Conservation (phyloP, 2,797 vertebrate genomes). For the Girardinus metallicus region DNA sequence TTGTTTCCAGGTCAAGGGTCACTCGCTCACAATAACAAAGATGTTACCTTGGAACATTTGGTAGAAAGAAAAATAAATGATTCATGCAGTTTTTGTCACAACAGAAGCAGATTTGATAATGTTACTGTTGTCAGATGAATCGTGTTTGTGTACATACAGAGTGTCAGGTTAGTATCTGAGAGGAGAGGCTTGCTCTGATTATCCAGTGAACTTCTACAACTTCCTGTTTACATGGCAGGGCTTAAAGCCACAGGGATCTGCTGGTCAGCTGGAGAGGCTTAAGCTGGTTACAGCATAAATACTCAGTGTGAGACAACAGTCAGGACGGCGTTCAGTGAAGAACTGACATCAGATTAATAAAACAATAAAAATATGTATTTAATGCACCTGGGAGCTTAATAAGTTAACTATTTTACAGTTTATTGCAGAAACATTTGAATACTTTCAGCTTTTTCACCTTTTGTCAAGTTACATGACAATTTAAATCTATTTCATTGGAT, state of each 20-base stretch:
- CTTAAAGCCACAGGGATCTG: constrained; percentile 46
- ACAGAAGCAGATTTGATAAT: constrained; percentile 5
- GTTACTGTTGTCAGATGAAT: constrained; percentile 13
- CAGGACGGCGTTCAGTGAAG: neutral
- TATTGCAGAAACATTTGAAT: neutral
- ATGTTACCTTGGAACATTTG: constrained; percentile 26
- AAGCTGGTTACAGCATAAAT: constrained; percentile 25
- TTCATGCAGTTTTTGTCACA: constrained; percentile 9
- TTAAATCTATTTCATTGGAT: neutral
- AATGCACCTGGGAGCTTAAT: neutral
- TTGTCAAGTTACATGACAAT: neutral
- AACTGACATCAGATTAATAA: neutral
- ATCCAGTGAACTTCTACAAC: constrained; percentile 27
- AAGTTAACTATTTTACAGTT: neutral
- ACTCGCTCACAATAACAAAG: neutral
- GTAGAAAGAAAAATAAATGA: constrained; percentile 16
- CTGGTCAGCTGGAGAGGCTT: constrained; percentile 30
- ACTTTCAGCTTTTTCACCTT: neutral
- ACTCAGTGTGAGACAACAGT: constrained; percentile 12
- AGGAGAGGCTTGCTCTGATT: constrained; percentile 12
- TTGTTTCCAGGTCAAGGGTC: constrained; percentile 37
- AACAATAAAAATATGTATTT: neutral
- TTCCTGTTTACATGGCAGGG: constrained; percentile 50
- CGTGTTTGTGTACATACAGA: constrained; percentile 1
- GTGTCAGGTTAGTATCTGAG: constrained; percentile 1